Evolutionary conservation across 2,113 vertebrate species (phyloP).

Genomic region (Oreocharis arfaki): DNA sequence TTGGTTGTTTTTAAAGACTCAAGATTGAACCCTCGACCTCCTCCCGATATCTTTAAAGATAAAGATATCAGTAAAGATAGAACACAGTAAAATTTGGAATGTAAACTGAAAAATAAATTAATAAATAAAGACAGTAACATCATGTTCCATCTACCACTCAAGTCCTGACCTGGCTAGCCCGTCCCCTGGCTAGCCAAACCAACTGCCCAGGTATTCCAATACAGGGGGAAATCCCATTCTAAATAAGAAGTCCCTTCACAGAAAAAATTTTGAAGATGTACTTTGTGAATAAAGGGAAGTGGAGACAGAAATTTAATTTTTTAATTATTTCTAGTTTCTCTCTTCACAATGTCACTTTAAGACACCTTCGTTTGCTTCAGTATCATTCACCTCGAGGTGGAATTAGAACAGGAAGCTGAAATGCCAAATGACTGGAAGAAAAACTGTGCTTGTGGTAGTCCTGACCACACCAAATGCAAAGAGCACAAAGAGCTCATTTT

Average conservation of each 20-base stretch:
- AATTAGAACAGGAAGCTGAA: constrained; percentile 20
- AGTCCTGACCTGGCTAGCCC: background rate
- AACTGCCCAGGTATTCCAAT: background rate
- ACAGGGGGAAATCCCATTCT: background rate
- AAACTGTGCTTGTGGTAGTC: background rate
- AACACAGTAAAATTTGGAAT: background rate
- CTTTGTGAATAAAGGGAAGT: background rate
- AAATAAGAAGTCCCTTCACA: background rate
- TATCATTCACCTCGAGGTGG: background rate
- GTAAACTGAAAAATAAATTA: background rate
- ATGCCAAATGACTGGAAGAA: background rate
- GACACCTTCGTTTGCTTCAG: background rate
- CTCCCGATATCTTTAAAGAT: background rate
- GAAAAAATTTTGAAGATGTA: background rate
- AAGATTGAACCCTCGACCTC: fast-evolving
- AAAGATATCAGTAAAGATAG: background rate
- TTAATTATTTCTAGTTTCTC: background rate
- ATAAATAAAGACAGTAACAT: background rate
- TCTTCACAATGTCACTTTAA: background rate
- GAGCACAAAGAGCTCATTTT: constrained; percentile 48
- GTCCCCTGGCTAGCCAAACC: background rate
- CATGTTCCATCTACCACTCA: background rate
- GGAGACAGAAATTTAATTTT: background rate
- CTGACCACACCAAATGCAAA: constrained; percentile 26
- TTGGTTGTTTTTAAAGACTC: background rate